Base-by-base conservation (phyloP, 1,140 invertebrate species). In the Euura saliciscinereae region DNA sequence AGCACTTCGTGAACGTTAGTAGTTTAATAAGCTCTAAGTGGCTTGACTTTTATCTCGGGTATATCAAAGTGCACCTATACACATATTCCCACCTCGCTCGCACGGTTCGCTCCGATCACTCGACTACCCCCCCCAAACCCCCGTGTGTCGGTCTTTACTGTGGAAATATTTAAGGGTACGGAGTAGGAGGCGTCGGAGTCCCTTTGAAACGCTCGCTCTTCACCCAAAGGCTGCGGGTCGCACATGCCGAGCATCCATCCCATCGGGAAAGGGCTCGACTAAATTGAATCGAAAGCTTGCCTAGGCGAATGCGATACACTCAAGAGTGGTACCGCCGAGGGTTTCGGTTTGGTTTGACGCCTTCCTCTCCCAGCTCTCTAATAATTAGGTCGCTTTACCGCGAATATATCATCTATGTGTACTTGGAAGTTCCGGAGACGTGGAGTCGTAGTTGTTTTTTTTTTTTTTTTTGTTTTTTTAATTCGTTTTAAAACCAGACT, bases 321-420 rank as follows among this genome's bases (percentile, higher is more conserved):
- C 51, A 8, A 59, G 8, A n/a, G 13, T n/a, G 51, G 28, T 28
- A 28, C 28, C 28, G 28, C 1, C 28, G 28, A 28, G 28, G 28
- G 28, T 28, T 28, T 28, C 28, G 8, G 46, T 51, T 11, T 7
- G 51, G 51, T n/a, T 59, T 59, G 8, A 59, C 51, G 51, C 51
- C 51, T 59, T 59, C 51, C 51, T 59, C 13, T 6, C 51, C 8
- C 51, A n/a, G 51, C 51, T 59, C 13, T 59, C 51, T 11, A 59
- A n/a, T 59, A 59, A 59, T 59, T 59, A 59, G 51, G 51, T 59
- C 51, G 51, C 51, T 59, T 59, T 59, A 8, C 51, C 51, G 51
- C 51, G 13, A 4, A 28, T 59, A 59, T 59, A 3, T 59, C 51
- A 4, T 59, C 51, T 59, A 8, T 11, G 46, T 51, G 46, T 51